Evolutionary conservation across 2,797 vertebrate genomes (phyloP).

Genomic region (Sternarchorhynchus goeldii): DNA sequence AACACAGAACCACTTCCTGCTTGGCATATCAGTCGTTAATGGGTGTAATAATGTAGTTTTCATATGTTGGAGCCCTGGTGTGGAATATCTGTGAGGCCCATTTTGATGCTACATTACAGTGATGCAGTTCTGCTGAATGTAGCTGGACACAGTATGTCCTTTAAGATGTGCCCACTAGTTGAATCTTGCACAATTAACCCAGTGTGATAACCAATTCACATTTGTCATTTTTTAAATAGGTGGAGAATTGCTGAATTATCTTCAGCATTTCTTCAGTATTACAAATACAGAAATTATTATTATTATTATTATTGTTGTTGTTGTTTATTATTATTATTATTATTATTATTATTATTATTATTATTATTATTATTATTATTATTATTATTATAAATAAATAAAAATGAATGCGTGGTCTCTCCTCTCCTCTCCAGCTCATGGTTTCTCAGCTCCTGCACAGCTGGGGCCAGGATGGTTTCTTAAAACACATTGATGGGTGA

Average conservation of each 20-base stretch:
- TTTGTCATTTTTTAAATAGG: too few species aligned
- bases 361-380: not conserved
- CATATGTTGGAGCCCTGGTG: not conserved
- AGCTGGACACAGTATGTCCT: too few species aligned
- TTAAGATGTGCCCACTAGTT: too few species aligned
- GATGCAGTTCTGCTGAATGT: not conserved
- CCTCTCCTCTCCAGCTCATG: slow-evolving; percentile 77
- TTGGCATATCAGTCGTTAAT: not conserved
- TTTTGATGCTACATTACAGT: not conserved
- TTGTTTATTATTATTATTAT: too few species aligned
- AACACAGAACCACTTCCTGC: not conserved
- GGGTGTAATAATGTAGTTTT: not conserved
- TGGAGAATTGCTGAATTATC: too few species aligned
- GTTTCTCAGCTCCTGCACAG: slow-evolving; percentile 83
- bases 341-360: not conserved
- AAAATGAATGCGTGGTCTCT: not conserved
- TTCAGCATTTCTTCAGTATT: too few species aligned
- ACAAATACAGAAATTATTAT: too few species aligned
- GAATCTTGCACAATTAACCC: too few species aligned
- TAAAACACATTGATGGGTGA: slow-evolving; percentile 86
- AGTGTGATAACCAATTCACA: too few species aligned
- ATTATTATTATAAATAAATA: not conserved
- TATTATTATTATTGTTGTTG: too few species aligned
- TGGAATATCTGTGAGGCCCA: not conserved
- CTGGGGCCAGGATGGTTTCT: slow-evolving; percentile 90